A percentile compares a stretch with the other conserved stretches of the same genome.
phyloP scores from a whole-genome alignment of 2,797 vertebrate species.

The Luscinia luscinia region DNA sequence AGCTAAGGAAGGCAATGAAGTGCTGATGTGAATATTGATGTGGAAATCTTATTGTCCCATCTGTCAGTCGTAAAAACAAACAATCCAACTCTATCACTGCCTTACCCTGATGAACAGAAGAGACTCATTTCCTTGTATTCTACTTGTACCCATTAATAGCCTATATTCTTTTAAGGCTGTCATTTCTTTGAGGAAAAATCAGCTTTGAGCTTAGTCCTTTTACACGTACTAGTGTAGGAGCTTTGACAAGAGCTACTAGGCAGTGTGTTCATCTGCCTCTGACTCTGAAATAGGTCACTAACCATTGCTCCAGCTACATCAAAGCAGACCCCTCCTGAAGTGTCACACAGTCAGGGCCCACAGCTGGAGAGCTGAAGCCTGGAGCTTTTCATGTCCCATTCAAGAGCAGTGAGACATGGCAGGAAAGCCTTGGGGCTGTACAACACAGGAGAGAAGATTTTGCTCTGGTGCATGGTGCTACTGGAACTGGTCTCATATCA shows the following conservation, averaged over 20 bases:
- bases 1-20: background rate
- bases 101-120: background rate
- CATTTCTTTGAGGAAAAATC: background rate
- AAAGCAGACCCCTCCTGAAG: background rate
- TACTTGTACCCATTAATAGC: constrained; percentile 14
- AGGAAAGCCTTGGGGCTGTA: background rate
- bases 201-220: background rate
- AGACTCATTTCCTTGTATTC: constrained; percentile 5
- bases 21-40: background rate
- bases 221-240: background rate
- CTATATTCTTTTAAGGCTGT: background rate
- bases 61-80: constrained; percentile 19
- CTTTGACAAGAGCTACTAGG: background rate
- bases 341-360: background rate
- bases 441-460: background rate
- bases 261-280: background rate
- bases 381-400: background rate
- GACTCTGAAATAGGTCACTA: constrained; percentile 1
- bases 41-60: background rate
- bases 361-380: background rate
- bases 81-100: background rate
- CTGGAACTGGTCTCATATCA: background rate
- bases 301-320: background rate
- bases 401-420: background rate
- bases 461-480: rapidly evolving